Evolutionary conservation across 2,888 invertebrate species (phyloP), one percentile per base, ranked within the genome.

Genomic region (Spodoptera exigua): DNA sequence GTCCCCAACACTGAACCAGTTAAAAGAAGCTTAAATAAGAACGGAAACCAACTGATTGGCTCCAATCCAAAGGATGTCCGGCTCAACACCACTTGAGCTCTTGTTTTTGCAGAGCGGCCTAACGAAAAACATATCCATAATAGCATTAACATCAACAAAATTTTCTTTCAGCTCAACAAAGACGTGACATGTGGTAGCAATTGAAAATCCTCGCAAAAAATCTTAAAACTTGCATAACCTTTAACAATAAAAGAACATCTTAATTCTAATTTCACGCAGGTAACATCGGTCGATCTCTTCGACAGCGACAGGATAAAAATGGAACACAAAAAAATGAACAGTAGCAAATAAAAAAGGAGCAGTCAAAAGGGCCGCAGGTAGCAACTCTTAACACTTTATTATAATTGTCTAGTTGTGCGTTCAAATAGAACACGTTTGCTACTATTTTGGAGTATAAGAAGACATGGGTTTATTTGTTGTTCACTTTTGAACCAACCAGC

Each of bases 331-430:
- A 74, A 74, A 64, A 46, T 62, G 36, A 70, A 77, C 74, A 76
- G 84, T 83, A 83, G 83, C 82, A 58, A 64, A 69, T 65, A 81
- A 79, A 84, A 82, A 80, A 75, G 60, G 59, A 60, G 71, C 60
- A 66, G 47, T 72, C 64, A 78, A 80, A 83, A 83, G 77, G 74
- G 69, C 70, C 75, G 78, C 88, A 89, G 89, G 89, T 89, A 89
- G 84, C 78, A 67, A 55, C 61, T 77, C 71, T 76, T 76, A 74
- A 77, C 78, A 79, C 78, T 76, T 75, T 71, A 70, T 78, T 84
- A 63, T 80, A 83, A 81, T 84, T 83, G 80, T 83, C 74, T 76
- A 82, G 74, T 77, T 74, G 83, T 81, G 84, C 85, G 70, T 79
- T 80, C 81, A 86, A 81, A 81, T 77, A 82, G 76, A 80, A 82